Conservation (phyloP, 2,888 invertebrate genomes). For the Ligdia adustata region DNA sequence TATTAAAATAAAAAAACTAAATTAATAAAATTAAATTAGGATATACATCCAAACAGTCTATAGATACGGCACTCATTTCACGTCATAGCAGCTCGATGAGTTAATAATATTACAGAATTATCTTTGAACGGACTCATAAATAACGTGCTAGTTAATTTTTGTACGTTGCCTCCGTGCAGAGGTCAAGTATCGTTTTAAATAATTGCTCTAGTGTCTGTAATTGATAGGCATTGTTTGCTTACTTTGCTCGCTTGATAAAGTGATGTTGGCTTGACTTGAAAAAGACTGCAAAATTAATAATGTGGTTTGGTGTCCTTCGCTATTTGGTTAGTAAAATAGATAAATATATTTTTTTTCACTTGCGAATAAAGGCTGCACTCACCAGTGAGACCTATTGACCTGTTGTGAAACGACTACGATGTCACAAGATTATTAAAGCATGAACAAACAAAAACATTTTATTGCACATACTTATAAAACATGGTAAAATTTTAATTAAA, state of each 20-base stretch:
- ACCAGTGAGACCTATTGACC: too few species aligned
- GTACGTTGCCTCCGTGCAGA: conserved; percentile 57
- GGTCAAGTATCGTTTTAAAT: conserved; percentile 67
- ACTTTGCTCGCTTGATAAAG: conserved; percentile 20
- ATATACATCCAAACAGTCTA: too few species aligned
- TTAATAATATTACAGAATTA: conserved; percentile 69
- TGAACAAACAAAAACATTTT: too few species aligned
- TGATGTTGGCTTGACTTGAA: conserved; percentile 34
- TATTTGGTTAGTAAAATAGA: too few species aligned
- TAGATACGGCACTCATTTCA: conserved; percentile 48
- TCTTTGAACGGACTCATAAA: conserved; percentile 62
- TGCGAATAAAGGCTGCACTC: too few species aligned
- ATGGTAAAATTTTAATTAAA: too few species aligned
- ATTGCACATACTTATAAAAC: too few species aligned
- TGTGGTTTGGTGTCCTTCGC: conserved; percentile 28
- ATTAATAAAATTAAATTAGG: too few species aligned
- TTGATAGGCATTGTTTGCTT: conserved; percentile 60
- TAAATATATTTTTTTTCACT: too few species aligned
- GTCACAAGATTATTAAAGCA: too few species aligned
- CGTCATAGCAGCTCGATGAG: conserved; percentile 58
- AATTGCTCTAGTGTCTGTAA: conserved; percentile 62
- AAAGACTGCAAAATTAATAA: conserved; percentile 38
- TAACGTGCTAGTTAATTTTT: conserved; percentile 68
- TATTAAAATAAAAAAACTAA: too few species aligned
- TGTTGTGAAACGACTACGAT: too few species aligned